A percentile compares a stretch with the other conserved stretches of the same genome.
These are phyloP conservation scores for Zygogramma bicolorata DNA, from an alignment of 2,888 invertebrate species.

Conservation along the genomic window DNA sequence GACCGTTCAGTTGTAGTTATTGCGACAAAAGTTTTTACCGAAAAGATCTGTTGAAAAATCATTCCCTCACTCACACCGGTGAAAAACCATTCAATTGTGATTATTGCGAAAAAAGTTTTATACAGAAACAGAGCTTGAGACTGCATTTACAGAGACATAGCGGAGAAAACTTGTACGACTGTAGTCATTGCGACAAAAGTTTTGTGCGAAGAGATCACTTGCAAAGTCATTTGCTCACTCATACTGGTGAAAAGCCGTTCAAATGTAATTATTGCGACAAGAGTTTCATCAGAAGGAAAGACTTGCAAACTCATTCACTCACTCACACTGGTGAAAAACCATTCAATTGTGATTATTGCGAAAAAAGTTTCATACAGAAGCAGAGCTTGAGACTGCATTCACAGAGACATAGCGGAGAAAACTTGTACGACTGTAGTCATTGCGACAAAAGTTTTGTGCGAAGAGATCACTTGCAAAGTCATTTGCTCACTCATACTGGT, in stretches of 20 bases:
- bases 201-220: conserved; percentile 57
- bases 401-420: conserved; percentile 54
- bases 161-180: conserved; percentile 55
- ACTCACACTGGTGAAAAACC: conserved; percentile 53
- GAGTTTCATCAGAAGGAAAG: neutral
- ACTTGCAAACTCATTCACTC: neutral
- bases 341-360: conserved; percentile 59
- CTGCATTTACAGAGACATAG: conserved; percentile 58
- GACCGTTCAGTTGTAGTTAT: neutral
- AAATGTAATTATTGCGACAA: neutral
- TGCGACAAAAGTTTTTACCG: neutral
- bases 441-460: conserved; percentile 57
- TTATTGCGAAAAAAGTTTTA: conserved; percentile 57
- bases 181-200: conserved; percentile 58
- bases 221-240: conserved; percentile 65
- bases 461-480: conserved; percentile 61
- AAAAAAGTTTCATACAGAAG: conserved; percentile 57
- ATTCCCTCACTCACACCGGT: neutral
- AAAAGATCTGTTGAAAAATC: neutral
- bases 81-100: conserved; percentile 61
- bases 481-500: conserved; percentile 64
- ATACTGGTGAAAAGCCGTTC: no score
- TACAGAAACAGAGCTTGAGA: conserved; percentile 57
- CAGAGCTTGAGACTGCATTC: conserved; percentile 59
- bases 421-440: conserved; percentile 57